Conservation (phyloP, 2,797 vertebrate genomes). For the Jordanella pulchra region DNA sequence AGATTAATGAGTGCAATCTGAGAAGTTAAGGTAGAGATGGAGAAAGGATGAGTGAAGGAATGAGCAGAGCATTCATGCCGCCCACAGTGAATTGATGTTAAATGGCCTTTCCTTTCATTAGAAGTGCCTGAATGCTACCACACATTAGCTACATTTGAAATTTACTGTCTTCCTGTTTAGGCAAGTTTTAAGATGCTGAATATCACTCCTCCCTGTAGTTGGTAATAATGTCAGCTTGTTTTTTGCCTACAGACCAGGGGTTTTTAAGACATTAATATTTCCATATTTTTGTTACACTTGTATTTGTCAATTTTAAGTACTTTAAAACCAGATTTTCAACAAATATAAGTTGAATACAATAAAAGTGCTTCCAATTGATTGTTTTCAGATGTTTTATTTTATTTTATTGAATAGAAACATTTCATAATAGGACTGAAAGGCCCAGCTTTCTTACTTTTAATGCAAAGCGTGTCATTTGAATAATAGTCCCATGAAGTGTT, state of each 20-base stretch:
- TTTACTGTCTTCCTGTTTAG: slow-evolving; percentile 7
- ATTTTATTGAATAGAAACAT: not conserved
- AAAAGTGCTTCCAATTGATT: not conserved
- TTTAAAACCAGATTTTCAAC: slow-evolving; percentile 50
- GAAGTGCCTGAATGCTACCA: slow-evolving; percentile 37
- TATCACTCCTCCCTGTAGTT: slow-evolving; percentile 8
- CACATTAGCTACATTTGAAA: slow-evolving; percentile 31
- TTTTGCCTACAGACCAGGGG: slow-evolving; percentile 8
- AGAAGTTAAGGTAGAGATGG: slow-evolving; percentile 52
- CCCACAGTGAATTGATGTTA: slow-evolving; percentile 43
- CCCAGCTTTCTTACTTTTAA: not conserved
- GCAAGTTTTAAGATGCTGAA: slow-evolving; percentile 16
- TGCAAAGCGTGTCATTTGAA: not conserved
- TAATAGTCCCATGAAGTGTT: not conserved
- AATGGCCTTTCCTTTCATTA: slow-evolving; percentile 44
- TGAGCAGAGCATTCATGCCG: slow-evolving; percentile 16
- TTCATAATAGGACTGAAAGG: not conserved
- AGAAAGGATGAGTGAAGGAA: slow-evolving; percentile 38
- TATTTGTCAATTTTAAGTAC: slow-evolving; percentile 50
- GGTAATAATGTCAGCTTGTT: slow-evolving; percentile 15
- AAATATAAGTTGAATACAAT: slow-evolving; percentile 60
- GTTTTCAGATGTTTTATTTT: not conserved
- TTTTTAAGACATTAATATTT: slow-evolving; percentile 13
- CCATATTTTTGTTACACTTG: slow-evolving; percentile 35
- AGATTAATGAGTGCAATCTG: slow-evolving; percentile 65